Evolutionary conservation across 37 sponge, comb jelly and placozoan genomes (phyloP).

Genomic region (Bolinopsis microptera): DNA sequence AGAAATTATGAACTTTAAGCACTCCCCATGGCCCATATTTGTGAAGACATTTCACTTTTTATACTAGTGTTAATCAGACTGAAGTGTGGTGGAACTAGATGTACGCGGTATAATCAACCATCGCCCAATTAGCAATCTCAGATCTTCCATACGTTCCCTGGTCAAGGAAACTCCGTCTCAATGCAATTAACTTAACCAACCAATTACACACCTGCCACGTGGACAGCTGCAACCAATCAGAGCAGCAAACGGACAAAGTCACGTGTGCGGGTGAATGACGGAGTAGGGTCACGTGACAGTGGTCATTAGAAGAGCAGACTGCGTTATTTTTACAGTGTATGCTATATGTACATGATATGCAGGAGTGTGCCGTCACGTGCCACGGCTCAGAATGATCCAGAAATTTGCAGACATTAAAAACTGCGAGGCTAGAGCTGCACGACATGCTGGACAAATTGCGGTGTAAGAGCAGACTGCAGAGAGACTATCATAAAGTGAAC

Average conservation of each 20-base stretch:
- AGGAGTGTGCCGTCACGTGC: neutral
- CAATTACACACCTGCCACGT: neutral
- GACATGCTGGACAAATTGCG: too few species aligned
- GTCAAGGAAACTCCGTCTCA: neutral
- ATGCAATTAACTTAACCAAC: neutral
- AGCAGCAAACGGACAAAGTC: neutral
- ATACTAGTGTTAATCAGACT: too few species aligned
- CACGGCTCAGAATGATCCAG: neutral
- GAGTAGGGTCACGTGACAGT: neutral
- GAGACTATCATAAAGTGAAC: too few species aligned
- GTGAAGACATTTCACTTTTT: too few species aligned
- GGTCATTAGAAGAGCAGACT: neutral
- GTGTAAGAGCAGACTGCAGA: too few species aligned
- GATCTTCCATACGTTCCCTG: neutral
- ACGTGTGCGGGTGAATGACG: neutral
- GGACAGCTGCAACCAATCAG: neutral
- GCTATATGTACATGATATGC: neutral
- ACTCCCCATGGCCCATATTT: too few species aligned
- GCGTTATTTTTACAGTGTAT: neutral
- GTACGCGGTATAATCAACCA: neutral
- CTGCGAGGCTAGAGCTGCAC: too few species aligned
- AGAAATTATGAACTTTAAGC: too few species aligned
- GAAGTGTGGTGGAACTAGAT: too few species aligned
- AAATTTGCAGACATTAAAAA: neutral
- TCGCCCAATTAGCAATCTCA: neutral